These are phyloP conservation scores for Clanis bilineata DNA, from an alignment of 2,888 invertebrate species.

Conservation along the genomic window DNA sequence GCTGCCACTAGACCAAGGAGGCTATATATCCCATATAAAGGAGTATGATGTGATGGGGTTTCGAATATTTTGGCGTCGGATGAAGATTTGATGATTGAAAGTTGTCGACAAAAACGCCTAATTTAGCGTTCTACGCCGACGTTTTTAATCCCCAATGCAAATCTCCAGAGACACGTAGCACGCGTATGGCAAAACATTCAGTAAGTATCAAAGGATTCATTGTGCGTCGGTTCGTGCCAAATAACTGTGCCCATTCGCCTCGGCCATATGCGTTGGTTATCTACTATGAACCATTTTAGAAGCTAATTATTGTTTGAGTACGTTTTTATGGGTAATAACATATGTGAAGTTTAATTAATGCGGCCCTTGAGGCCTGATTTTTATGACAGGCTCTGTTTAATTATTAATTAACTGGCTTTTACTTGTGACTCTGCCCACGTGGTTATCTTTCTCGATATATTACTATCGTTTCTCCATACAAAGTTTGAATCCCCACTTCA, in stretches of 20 bases:
- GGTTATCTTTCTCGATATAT: too few relatives aligned
- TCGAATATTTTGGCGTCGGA: too few relatives aligned
- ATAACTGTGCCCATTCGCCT: slow-evolving; percentile 13
- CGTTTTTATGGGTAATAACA: not conserved
- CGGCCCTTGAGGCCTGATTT: not conserved
- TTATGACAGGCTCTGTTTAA: not conserved
- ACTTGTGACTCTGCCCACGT: too few relatives aligned
- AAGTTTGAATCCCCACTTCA: too few relatives aligned
- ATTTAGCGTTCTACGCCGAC: not conserved
- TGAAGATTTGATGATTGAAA: too few relatives aligned
- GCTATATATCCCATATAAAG: too few relatives aligned
- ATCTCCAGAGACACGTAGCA: slow-evolving; percentile 20
- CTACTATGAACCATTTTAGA: not conserved
- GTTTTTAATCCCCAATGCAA: slow-evolving; percentile 2
- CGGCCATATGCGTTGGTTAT: slow-evolving; percentile 2
- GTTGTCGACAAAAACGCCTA: not conserved
- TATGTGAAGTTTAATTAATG: not conserved
- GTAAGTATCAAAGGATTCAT: slow-evolving; percentile 13
- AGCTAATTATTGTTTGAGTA: not conserved
- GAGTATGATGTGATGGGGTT: too few relatives aligned
- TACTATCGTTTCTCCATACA: too few relatives aligned
- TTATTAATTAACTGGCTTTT: not conserved
- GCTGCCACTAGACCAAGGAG: too few relatives aligned
- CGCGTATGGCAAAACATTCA: slow-evolving; percentile 20
- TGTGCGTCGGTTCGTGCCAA: slow-evolving; percentile 14